A percentile compares a stretch with the other conserved stretches of the same genome.
These are phyloP conservation scores for Lepidurus arcticus DNA, from an alignment of 1,140 invertebrate genomes.

Conservation along the genomic window DNA sequence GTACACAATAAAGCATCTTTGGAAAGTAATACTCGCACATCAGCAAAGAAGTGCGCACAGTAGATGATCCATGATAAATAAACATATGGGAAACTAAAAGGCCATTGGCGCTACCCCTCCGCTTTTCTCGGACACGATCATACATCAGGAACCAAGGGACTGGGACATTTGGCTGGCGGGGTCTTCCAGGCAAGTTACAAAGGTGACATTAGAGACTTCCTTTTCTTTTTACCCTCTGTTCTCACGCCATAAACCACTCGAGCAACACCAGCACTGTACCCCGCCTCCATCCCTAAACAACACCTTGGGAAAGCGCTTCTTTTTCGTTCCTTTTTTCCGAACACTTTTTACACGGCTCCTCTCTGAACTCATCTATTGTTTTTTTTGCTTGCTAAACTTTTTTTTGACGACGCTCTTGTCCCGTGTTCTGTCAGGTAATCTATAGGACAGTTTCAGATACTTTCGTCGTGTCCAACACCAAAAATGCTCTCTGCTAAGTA, in stretches of 20 bases:
- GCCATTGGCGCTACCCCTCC: neutral
- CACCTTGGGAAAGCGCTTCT: neutral
- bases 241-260: slow-evolving; percentile 17
- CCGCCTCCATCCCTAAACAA: slow-evolving; percentile 7
- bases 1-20: no score
- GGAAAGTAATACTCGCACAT: neutral
- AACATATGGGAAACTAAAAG: slow-evolving; percentile 15
- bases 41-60: neutral
- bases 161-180: neutral
- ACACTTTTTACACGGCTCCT: neutral
- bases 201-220: slow-evolving; percentile 14
- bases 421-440: neutral
- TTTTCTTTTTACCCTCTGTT: neutral
- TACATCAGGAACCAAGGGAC: neutral
- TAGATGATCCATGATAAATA: slow-evolving; percentile 9
- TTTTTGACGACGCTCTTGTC: neutral
- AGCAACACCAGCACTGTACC: slow-evolving; percentile 10
- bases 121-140: neutral
- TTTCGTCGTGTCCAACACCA: neutral
- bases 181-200: neutral
- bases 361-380: neutral
- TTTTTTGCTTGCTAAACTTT: neutral
- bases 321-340: neutral
- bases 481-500: neutral
- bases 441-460: slow-evolving; percentile 3